Evolutionary conservation across 30 jellyfish, hydroid and myxozoan species (phyloP).

Genomic region (Aurelia aurita): DNA sequence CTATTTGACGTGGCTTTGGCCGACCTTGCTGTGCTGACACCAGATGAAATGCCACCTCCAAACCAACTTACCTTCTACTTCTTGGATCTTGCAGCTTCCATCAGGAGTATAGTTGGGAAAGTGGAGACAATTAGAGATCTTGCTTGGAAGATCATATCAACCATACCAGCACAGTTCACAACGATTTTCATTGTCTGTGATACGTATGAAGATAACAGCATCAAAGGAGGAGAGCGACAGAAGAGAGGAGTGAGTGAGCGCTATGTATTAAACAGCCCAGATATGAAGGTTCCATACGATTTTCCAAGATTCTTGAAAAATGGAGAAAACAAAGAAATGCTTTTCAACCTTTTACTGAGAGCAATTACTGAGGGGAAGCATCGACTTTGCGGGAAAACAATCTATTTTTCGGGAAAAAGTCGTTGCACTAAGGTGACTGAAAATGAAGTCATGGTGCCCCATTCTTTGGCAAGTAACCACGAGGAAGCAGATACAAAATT

Average conservation of each 20-base stretch:
- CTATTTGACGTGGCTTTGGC: background rate
- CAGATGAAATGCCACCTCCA: no score
- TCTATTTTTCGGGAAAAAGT: slow-evolving; percentile 11
- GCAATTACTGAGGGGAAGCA: slow-evolving; percentile 11
- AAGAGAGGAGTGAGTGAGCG: slow-evolving; percentile 47
- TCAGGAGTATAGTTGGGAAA: slow-evolving; percentile 4
- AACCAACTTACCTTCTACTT: no score
- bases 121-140: slow-evolving; percentile 26
- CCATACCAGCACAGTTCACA: slow-evolving; percentile 9
- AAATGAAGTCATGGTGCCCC: background rate
- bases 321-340: slow-evolving; percentile 52
- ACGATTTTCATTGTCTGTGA: slow-evolving; percentile 33
- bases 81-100: slow-evolving; percentile 1
- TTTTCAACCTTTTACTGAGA: slow-evolving; percentile 13
- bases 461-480: slow-evolving; percentile 8
- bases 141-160: slow-evolving; percentile 19
- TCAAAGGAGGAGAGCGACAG: slow-evolving; percentile 21
- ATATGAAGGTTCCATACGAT: slow-evolving; percentile 31
- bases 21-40: no score
- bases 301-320: slow-evolving; percentile 17
- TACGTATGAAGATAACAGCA: slow-evolving; percentile 22
- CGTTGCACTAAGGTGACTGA: slow-evolving; percentile 25
- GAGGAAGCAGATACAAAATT: slow-evolving; percentile 41
- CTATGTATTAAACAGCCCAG: slow-evolving; percentile 29
- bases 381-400: slow-evolving; percentile 3